Base-by-base conservation (phyloP, 2,113 vertebrate species). In the Paradoxurus hermaphroditus region DNA sequence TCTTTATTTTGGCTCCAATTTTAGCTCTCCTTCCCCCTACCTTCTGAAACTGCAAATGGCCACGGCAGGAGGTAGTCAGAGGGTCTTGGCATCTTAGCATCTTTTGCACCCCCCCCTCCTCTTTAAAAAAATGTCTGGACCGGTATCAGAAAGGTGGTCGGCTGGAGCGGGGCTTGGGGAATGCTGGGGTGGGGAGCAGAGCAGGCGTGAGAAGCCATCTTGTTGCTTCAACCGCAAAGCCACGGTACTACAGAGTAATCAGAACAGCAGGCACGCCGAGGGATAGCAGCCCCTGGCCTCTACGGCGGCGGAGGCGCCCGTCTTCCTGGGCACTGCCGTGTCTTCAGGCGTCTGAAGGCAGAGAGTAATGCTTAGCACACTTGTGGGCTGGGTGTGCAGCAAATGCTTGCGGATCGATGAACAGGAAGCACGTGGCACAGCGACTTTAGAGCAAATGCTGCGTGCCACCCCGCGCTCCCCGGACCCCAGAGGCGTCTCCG, bases 401-500 rank as follows among this genome's bases (percentile, higher is more conserved):
- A 81, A 12, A 67, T n/a, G 81, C 70, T 51, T 34, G 21, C 8
- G 34, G 63, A 5, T 1, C 0, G 41, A 70, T 27, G 29, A 78
- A 15, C 7, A 36, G 1, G 59, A 67, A 62, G 29, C 27, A 18
- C 72, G 1, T 0, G 0, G 29, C 59, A 13, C 67, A 7, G 41
- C 0, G 59, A 79, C 62, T n/a, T 14, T 7, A 0, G 0, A n/a
- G 34, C 21, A 11, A 59, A 68, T 6, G 56, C 65, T 9, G 82
- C 56, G 46, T 23, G 1, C 29, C 82, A 63, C 18, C 56, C 93
- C 84, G 72, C 83, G 72, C 96, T 86, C 91, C 98, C 90, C 41
- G 90, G 95, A 95, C 83, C 97, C 94, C 90, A 97, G 97, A 95
- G 97, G 97, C 82, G 96, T 92, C 97, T 98, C 96, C 53, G 96